Evolutionary conservation across 1,140 invertebrate genomes (phyloP).

Genomic region (Cydia strobilella): DNA sequence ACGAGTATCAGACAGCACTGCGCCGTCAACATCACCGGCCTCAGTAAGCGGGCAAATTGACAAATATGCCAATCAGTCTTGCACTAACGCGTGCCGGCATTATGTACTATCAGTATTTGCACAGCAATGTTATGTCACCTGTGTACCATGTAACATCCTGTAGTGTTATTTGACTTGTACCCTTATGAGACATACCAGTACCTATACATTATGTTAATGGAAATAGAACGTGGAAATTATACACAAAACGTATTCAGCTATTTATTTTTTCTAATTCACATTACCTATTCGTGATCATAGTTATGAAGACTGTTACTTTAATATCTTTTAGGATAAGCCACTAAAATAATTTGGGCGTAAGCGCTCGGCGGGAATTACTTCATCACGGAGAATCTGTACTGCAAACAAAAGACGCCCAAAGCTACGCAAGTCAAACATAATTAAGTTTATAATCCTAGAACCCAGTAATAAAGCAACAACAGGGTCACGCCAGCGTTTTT

Average conservation of each 20-base stretch:
- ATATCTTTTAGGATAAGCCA: background rate
- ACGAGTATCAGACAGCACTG: background rate
- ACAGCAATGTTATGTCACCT: slow-evolving; percentile 48
- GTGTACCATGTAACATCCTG: slow-evolving; percentile 36
- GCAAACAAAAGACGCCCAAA: slow-evolving; percentile 5
- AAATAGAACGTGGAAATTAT: too few species aligned
- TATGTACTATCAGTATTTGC: slow-evolving; percentile 40
- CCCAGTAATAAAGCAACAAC: slow-evolving; percentile 10
- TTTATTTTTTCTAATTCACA: background rate
- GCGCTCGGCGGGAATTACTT: background rate
- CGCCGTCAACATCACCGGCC: background rate
- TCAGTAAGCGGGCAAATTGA: slow-evolving; percentile 35
- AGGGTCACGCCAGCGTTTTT: slow-evolving; percentile 8
- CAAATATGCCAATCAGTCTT: slow-evolving; percentile 45
- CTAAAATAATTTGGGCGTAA: background rate
- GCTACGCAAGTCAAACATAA: background rate
- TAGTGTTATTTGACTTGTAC: background rate
- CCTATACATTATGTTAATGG: background rate
- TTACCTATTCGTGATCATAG: background rate
- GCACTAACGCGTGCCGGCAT: slow-evolving; percentile 39
- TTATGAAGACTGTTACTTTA: background rate
- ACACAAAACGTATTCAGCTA: too few species aligned
- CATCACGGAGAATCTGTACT: background rate
- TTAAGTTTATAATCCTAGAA: slow-evolving; percentile 2
- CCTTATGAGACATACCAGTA: background rate